Conservation (phyloP, 1,140 invertebrate species). For the Drosophila prosaltans region DNA sequence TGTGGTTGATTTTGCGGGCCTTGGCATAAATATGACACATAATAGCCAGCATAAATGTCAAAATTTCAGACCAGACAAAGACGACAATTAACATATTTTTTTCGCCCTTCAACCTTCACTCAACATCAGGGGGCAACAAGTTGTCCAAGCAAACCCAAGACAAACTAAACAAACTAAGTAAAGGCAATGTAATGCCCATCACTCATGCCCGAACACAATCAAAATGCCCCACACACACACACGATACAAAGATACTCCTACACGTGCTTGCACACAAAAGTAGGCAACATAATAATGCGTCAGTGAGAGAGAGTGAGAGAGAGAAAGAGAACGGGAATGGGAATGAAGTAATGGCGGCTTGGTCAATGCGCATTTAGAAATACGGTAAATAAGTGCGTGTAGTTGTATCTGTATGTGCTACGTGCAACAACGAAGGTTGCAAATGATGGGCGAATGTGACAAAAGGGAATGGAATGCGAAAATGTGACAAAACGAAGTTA, state of each 20-base stretch:
- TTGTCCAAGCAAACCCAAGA: conserved; percentile 27
- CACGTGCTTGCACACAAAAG: conserved; percentile 40
- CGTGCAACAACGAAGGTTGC: conserved; percentile 36
- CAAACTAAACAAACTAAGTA: conserved; percentile 49
- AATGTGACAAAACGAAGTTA: background rate
- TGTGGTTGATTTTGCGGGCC: conserved; percentile 20
- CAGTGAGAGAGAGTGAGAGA: conserved; percentile 23
- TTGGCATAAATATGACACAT: conserved; percentile 52
- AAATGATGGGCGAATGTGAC: background rate
- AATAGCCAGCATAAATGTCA: conserved; percentile 64
- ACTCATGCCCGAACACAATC: conserved; percentile 49
- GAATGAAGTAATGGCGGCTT: background rate
- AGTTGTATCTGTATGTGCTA: conserved; percentile 40
- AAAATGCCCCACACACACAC: conserved; percentile 26
- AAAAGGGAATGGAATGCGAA: conserved; percentile 7
- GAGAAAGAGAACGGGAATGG: conserved; percentile 1
- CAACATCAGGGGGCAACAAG: conserved; percentile 53
- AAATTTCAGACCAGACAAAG: conserved; percentile 32
- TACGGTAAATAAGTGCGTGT: conserved; percentile 52
- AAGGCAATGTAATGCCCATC: conserved; percentile 53
- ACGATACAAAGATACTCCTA: background rate
- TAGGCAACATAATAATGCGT: conserved; percentile 57
- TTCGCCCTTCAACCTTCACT: background rate
- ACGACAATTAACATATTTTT: conserved; percentile 71
- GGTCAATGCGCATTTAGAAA: conserved; percentile 69